These are phyloP conservation scores for Dicentrarchus labrax DNA, from an alignment of 2,113 vertebrate species.

Conservation along the genomic window DNA sequence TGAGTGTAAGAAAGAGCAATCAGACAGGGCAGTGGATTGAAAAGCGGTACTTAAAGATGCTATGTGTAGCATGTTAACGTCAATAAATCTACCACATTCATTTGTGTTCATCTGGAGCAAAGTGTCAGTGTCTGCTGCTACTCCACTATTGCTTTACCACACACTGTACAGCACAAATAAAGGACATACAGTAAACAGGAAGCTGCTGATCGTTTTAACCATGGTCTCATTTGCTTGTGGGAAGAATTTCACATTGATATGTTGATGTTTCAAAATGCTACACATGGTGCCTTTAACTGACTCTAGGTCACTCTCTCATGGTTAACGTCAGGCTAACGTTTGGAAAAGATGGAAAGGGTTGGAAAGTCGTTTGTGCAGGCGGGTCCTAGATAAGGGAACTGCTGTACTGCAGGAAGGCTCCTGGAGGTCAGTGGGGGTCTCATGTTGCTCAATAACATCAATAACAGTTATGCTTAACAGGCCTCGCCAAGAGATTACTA, in stretches of 20 bases:
- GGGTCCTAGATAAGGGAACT: conserved; percentile 72
- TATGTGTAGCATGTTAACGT: conserved; percentile 20
- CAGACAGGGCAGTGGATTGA: neutral
- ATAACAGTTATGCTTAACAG: conserved; percentile 43
- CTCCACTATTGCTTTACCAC: neutral
- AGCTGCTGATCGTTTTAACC: conserved; percentile 7
- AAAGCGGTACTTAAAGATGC: neutral
- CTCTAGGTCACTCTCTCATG: conserved; percentile 67
- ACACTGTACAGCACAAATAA: neutral
- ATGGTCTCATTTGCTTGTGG: neutral
- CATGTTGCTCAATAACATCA: conserved; percentile 54
- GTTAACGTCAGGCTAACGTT: conserved; percentile 75
- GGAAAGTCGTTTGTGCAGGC: conserved; percentile 74
- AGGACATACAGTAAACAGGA: neutral
- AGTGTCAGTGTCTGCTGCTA: neutral
- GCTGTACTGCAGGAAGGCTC: conserved; percentile 68
- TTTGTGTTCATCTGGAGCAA: neutral
- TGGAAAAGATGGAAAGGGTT: conserved; percentile 76
- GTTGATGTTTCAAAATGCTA: conserved; percentile 41
- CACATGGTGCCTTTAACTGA: conserved; percentile 59
- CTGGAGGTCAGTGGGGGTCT: conserved; percentile 79
- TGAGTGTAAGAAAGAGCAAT: conserved; percentile 48
- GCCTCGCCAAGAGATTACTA: neutral
- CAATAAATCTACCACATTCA: conserved; percentile 12
- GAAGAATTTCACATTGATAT: neutral